phyloP scores from a whole-genome alignment of 92 coral and sea anemone species.

The Epizoanthus stellaris region DNA sequence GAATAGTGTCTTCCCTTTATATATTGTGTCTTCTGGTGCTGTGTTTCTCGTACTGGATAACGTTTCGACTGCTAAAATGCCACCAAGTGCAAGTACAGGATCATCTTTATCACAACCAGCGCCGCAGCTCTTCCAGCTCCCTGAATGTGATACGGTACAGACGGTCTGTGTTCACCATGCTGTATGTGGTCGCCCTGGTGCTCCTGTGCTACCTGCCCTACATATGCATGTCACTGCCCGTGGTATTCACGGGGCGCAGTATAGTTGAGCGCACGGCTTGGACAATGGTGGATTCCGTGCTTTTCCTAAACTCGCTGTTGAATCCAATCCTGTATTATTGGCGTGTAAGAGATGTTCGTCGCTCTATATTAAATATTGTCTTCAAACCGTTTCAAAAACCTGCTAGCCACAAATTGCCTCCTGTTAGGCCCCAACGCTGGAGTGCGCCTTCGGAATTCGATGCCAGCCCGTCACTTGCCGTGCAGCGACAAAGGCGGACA shows the following conservation, averaged over 20 bases:
- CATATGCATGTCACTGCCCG: conserved; percentile 31
- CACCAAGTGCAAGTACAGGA: conserved; percentile 17
- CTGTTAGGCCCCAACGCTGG: conserved; percentile 12
- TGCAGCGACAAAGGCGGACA: background rate
- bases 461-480: background rate
- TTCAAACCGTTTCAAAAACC: conserved; percentile 8
- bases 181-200: conserved; percentile 10
- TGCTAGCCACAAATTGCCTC: background rate
- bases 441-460: conserved; percentile 27
- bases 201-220: conserved; percentile 27
- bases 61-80: conserved; percentile 17
- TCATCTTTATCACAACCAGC: background rate
- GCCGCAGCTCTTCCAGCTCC: background rate
- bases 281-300: conserved; percentile 35
- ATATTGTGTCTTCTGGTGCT: conserved; percentile 25
- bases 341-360: conserved; percentile 34
- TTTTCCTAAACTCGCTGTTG: conserved; percentile 30
- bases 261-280: conserved; percentile 24
- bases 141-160: conserved; percentile 11
- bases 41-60: conserved; percentile 22
- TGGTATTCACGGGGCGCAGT: conserved; percentile 18
- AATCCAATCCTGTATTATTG: conserved; percentile 32
- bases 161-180: conserved; percentile 30
- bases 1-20: conserved; percentile 26
- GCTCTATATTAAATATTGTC: conserved; percentile 4